Base-by-base conservation (phyloP, 2,113 vertebrate species). In the Grammomys surdaster region DNA sequence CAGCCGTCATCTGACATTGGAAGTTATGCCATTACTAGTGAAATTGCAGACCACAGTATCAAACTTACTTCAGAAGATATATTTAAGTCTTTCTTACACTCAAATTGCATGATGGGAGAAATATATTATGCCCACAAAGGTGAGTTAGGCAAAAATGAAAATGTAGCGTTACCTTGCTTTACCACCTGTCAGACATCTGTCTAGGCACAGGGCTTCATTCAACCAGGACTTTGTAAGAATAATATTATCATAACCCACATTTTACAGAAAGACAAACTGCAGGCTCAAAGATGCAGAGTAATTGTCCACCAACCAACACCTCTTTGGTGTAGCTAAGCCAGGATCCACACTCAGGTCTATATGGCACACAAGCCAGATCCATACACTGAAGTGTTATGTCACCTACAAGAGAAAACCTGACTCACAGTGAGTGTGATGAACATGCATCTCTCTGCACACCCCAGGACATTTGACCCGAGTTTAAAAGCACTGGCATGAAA, bases 91-190 rank as follows among this genome's bases (percentile, higher is more conserved):
- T 43, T 60, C n/a, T 10, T n/a, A 78, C 70, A 40, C 60, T 91
- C 43, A 92, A 54, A 63, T 36, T 88, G 0, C 43, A 65, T 31
- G 13, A 19, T 36, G 1, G 86, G 69, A 60, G 20, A 60, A 75
- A 94, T 92, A 46, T 33, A 95, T 60, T 94, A n/a, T n/a, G 82
- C 54, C 43, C 70, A 85, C 43, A 78, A 24, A 56, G 9, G 46
- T 60, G 9, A 4, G 36, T 56, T 70, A 80, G 16, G 28, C n/a
- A 92, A 81, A 69, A 82, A 22, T 86, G 87, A 72, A 43, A 88
- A 90, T 48, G 33, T 4, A 70, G 22, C n/a, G 88, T 28, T 65
- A 40, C 43, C n/a, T 65, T 72, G 85, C 51, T 28, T 92, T 20
- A 67, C 12, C 63, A 9, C 65, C 19, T 48, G 22, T 3, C 86